Percentiles rank a stretch among this genome's conserved stretches.
Conservation (phyloP, 2,113 vertebrate species). For the Camelus bactrianus region DNA sequence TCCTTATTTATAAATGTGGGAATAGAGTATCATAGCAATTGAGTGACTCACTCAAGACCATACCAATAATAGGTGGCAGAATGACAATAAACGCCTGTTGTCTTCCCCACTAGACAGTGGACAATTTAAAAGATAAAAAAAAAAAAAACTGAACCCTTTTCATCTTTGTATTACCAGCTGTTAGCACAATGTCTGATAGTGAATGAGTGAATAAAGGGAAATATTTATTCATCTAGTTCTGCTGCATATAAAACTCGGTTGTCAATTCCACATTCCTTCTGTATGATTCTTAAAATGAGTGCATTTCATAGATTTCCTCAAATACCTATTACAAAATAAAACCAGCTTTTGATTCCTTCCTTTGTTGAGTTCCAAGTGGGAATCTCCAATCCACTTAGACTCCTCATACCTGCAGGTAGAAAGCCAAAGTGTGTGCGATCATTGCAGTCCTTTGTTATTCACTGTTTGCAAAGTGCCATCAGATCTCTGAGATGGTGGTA, state of each 20-base stretch:
- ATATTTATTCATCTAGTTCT: background rate
- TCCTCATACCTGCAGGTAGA: background rate
- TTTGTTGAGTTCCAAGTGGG: background rate
- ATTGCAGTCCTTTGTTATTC: background rate
- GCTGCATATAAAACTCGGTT: background rate
- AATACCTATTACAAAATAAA: constrained; percentile 31
- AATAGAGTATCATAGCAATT: background rate
- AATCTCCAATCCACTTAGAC: background rate
- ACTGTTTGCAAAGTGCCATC: background rate
- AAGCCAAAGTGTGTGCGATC: background rate
- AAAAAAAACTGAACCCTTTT: background rate
- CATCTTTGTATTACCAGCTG: background rate
- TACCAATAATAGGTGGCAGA: background rate
- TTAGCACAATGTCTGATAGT: background rate
- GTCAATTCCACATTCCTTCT: background rate
- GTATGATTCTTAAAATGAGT: background rate
- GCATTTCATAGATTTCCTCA: background rate
- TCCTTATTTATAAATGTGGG: background rate
- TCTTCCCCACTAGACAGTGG: background rate
- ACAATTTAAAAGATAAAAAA: background rate
- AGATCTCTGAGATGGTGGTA: background rate
- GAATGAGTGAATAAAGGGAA: background rate
- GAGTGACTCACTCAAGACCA: background rate
- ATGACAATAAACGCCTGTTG: background rate
- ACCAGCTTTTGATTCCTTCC: background rate